Evolutionary conservation across 1,140 invertebrate species (phyloP).

Genomic region (Aphis craccivora): DNA sequence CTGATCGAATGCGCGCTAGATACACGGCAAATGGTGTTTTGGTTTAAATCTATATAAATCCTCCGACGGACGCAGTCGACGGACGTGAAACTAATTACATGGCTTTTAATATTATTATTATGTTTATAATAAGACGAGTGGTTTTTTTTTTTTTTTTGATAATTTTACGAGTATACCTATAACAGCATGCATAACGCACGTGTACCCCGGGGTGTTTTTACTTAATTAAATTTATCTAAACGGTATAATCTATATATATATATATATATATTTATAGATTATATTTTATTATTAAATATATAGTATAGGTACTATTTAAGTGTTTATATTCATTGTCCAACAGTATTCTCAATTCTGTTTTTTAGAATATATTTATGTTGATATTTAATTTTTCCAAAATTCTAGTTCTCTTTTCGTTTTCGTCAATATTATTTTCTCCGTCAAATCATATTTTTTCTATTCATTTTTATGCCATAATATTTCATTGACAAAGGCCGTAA

Average conservation of each 20-base stretch:
- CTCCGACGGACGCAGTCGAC: not conserved
- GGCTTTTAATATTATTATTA: constrained; percentile 14
- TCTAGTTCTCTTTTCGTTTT: not conserved
- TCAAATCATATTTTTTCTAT: not conserved
- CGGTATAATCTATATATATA: not conserved
- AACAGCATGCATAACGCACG: not conserved
- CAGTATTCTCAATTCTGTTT: not conserved
- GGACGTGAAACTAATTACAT: not conserved
- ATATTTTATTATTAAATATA: not conserved
- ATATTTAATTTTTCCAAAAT: not conserved
- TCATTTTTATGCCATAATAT: no score
- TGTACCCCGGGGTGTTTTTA: not conserved
- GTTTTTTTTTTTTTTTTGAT: not conserved
- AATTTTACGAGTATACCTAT: not conserved
- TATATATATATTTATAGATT: not conserved
- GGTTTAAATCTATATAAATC: constrained; percentile 33
- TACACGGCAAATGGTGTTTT: not conserved
- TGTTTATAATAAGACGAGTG: not conserved
- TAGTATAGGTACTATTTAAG: not conserved
- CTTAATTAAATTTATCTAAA: constrained; percentile 11
- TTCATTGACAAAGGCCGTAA: not conserved
- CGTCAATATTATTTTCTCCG: not conserved
- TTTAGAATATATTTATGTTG: not conserved
- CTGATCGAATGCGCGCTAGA: not conserved
- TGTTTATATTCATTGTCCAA: not conserved